A percentile compares a stretch with the other conserved stretches of the same genome.
Conservation (phyloP, 2,113 vertebrate species). For the Elgaria multicarinata region DNA sequence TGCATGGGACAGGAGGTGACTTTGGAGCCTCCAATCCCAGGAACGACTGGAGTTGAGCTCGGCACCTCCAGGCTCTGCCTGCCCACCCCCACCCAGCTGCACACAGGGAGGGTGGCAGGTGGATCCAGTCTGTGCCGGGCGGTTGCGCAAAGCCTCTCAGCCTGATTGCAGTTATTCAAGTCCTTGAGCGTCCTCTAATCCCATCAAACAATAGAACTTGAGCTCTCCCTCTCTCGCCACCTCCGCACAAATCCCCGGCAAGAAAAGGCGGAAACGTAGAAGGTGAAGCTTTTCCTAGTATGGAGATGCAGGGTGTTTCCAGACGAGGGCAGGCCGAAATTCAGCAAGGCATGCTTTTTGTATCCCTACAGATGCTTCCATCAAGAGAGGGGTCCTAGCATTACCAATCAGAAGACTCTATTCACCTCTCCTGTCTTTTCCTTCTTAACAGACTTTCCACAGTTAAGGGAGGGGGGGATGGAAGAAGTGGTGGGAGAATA, state of each 20-base stretch:
- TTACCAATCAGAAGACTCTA: too few species aligned
- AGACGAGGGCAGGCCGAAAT: too few species aligned
- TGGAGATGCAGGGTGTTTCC: neutral
- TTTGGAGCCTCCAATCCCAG: neutral
- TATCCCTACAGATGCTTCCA: too few species aligned
- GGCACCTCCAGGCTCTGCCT: neutral
- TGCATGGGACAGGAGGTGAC: neutral
- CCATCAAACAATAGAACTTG: constrained; percentile 5
- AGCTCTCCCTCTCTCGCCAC: neutral
- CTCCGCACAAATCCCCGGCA: neutral
- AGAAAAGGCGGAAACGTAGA: neutral
- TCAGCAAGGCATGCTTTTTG: too few species aligned
- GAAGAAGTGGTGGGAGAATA: too few species aligned
- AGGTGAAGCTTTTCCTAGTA: neutral
- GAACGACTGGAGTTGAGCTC: neutral
- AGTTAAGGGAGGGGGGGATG: too few species aligned
- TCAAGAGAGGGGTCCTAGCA: too few species aligned
- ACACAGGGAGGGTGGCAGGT: too few species aligned
- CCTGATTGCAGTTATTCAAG: neutral
- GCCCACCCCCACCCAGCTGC: neutral
- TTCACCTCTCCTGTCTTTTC: too few species aligned
- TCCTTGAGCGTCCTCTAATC: constrained; percentile 39
- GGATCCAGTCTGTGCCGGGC: constrained; percentile 5
- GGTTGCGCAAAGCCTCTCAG: neutral
- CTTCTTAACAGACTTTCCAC: too few species aligned